Conservation (phyloP, 2,113 vertebrate genomes). For the Cyanoramphus novaezelandiae region DNA sequence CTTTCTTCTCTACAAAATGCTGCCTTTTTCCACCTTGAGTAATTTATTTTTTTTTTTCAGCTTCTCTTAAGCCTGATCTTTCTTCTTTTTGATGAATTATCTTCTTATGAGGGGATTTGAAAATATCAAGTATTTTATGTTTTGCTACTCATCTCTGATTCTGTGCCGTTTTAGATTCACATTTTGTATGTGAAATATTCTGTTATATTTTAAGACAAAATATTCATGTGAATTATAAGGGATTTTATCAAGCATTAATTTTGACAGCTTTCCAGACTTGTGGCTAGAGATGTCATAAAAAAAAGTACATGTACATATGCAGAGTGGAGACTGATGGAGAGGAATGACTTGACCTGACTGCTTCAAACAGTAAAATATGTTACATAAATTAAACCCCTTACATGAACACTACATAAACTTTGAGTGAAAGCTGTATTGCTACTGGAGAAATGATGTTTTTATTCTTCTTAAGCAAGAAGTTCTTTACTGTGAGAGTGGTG, state of each 20-base stretch:
- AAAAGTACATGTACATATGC: neutral
- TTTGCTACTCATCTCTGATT: neutral
- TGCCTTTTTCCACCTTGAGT: neutral
- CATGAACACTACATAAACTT: neutral
- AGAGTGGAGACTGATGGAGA: neutral
- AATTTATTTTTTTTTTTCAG: neutral
- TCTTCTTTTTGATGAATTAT: neutral
- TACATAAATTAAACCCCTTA: neutral
- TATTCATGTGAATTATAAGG: neutral
- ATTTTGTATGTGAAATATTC: neutral
- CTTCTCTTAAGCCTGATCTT: neutral
- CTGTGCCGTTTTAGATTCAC: neutral
- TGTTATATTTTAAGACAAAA: neutral
- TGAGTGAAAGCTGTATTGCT: neutral
- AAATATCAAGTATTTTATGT: neutral
- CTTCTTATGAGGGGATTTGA: neutral
- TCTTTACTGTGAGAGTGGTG: neutral
- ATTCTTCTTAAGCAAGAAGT: neutral
- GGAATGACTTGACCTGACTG: neutral
- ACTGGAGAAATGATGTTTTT: neutral
- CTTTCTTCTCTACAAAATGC: neutral
- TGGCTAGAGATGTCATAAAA: neutral
- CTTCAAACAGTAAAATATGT: neutral
- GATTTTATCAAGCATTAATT: neutral
- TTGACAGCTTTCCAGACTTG: neutral